Percentiles rank a stretch among this genome's conserved stretches.
Evolutionary conservation across 2,888 invertebrate genomes (phyloP).

Genomic region (Chrysolina haemoptera): DNA sequence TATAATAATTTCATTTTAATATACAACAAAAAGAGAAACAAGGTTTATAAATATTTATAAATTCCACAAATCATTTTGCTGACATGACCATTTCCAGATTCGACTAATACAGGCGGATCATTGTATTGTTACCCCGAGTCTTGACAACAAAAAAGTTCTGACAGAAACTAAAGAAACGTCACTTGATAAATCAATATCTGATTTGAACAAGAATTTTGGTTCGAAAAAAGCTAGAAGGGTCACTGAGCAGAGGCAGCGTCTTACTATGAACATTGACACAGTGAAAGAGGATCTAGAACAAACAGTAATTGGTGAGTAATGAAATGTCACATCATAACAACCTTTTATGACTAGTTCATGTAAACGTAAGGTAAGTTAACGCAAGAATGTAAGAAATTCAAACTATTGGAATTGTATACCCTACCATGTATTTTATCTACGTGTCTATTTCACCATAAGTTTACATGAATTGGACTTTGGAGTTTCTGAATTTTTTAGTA

Average conservation of each 20-base stretch:
- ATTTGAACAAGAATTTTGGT: constrained; percentile 77
- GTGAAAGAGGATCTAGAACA: constrained; percentile 75
- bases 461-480: no score
- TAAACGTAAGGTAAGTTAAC: no score
- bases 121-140: constrained; percentile 52
- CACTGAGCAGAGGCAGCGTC: constrained; percentile 75
- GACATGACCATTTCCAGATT: constrained; percentile 31
- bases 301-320: constrained; percentile 70
- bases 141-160: constrained; percentile 33
- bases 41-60: constrained; percentile 51
- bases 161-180: constrained; percentile 38
- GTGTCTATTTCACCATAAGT: no score
- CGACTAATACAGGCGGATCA: constrained; percentile 50
- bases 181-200: constrained; percentile 54
- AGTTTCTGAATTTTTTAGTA: no score
- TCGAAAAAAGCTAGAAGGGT: constrained; percentile 75
- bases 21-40: constrained; percentile 59
- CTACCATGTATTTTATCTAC: no score
- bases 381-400: no score
- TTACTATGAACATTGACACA: constrained; percentile 74
- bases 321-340: neutral
- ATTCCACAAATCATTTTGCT: neutral
- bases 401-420: no score
- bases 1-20: constrained; percentile 60
- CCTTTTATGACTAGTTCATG: no score